Evolutionary conservation across 2,888 invertebrate genomes (phyloP).

Genomic region (Agrochola macilenta): DNA sequence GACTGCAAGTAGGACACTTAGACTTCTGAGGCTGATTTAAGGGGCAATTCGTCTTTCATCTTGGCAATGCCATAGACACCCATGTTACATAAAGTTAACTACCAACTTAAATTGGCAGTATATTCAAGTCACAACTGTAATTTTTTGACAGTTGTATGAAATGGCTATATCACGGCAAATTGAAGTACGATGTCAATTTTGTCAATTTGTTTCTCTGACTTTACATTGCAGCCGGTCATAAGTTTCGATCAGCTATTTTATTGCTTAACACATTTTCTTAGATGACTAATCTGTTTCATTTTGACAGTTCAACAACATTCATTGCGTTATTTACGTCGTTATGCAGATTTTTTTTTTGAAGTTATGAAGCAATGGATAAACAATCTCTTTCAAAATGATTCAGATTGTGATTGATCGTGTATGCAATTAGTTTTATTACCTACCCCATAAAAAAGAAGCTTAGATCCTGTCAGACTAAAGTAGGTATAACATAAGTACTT

Average conservation of each 20-base stretch:
- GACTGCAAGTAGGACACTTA: not conserved
- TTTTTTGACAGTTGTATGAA: not conserved
- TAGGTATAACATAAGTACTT: not conserved
- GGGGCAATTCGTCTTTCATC: not conserved
- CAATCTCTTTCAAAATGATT: no score
- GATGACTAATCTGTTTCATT: no score
- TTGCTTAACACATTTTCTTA: no score
- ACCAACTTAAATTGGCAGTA: not conserved
- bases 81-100: not conserved
- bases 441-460: not conserved
- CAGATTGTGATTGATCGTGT: no score
- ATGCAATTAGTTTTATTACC: not conserved
- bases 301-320: no score
- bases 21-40: not conserved
- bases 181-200: not conserved
- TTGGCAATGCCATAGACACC: not conserved
- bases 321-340: no score
- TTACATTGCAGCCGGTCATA: not conserved
- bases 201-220: not conserved
- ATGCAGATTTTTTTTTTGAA: no score
- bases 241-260: not conserved
- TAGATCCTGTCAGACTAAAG: not conserved
- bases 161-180: no score
- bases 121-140: not conserved
- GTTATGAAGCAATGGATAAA: no score